Conservation (phyloP, 1,140 invertebrate species). For the Leptinotarsa undecemlineata region DNA sequence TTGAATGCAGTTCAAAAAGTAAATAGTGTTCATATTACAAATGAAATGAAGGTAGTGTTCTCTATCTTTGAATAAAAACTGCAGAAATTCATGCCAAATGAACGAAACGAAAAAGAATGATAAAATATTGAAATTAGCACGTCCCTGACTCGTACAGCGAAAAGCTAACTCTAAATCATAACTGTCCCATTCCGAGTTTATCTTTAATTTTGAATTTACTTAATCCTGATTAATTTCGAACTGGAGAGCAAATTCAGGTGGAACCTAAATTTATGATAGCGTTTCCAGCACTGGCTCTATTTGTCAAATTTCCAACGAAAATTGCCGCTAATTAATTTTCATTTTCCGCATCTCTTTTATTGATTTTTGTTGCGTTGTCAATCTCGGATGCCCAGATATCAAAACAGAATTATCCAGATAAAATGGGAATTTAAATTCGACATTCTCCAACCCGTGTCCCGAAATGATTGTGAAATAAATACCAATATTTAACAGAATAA, state of each 20-base stretch:
- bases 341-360: not conserved
- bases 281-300: not conserved
- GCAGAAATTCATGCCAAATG: no score
- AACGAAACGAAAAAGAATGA: not conserved
- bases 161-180: constrained; percentile 5
- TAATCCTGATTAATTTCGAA: constrained; percentile 6
- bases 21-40: no score
- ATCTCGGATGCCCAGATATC: not conserved
- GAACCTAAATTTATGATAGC: not conserved
- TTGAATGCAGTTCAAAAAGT: no score
- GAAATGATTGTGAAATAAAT: no score
- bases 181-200: not conserved
- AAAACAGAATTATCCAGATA: not conserved
- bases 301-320: not conserved
- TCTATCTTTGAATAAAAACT: no score
- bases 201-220: constrained; percentile 6
- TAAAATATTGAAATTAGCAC: not conserved
- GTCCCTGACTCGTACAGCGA: not conserved
- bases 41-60: no score
- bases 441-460: no score
- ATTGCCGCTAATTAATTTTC: not conserved
- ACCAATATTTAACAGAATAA: no score
- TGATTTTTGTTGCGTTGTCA: not conserved
- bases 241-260: not conserved
- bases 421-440: no score